Base-by-base conservation (phyloP, 2,113 vertebrate species). In the Pomatorhinus ruficollis region DNA sequence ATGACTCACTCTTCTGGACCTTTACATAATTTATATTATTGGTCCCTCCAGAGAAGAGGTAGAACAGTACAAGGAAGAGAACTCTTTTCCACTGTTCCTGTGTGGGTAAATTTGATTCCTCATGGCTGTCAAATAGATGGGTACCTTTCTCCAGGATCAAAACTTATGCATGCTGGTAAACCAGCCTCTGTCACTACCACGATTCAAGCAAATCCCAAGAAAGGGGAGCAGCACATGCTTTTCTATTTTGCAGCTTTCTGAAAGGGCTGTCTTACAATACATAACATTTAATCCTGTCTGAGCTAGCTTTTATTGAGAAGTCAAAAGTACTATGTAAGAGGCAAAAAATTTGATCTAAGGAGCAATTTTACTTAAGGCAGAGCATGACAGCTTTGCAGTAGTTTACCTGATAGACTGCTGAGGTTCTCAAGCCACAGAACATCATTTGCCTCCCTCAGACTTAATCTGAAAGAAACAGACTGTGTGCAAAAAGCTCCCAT, bases 291-390 rank as follows among this genome's bases (percentile, higher is more conserved):
- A 74, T 80, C 33, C 52, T 85, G 79, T 40, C 81, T 96, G 87
- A 89, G 88, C 11, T 28, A 78, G 30, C 7, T 85, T 87, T 84
- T 95, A 81, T 61, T 90, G 89, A 83, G 82, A 86, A 97, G 94
- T 78, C 95, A 96, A 88, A 92, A 86, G 65, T 50, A 84, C 83
- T 77, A 75, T 75, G 22, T 82, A 91, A 93, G 54, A 68, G 63
- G 88, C 76, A 87, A 96, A 68, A 76, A 94, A 80, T 33, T 57
- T 61, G 44, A 81, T 75, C 86, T 40, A 56, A 94, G 61, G 33
- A 70, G 37, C 66, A 53, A 87, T 88, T 93, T 75, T 37, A 56
- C 79, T 87, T 89, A 64, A 77, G 84, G 83, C 64, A 90, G 45
- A 74, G 54, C n/a, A 5, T 28, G 80, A 50, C 6, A 16, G 59